phyloP scores from a whole-genome alignment of 2,113 vertebrate species.

The Cyanistes caeruleus region DNA sequence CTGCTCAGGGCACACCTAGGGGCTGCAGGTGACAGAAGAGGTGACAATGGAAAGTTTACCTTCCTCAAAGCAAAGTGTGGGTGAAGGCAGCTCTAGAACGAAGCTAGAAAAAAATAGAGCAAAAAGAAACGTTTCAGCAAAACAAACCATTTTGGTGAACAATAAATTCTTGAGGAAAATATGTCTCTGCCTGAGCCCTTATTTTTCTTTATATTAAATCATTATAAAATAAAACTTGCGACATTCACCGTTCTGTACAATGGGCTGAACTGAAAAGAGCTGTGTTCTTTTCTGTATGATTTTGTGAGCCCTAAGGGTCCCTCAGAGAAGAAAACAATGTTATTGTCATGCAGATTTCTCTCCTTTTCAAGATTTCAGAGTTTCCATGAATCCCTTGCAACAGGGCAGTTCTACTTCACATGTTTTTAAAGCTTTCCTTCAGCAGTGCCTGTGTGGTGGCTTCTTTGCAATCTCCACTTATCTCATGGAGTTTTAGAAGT shows the following conservation, averaged over 20 bases:
- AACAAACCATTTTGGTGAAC: constrained; percentile 55
- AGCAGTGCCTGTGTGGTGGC: neutral
- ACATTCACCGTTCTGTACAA: neutral
- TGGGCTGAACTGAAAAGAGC: constrained; percentile 45
- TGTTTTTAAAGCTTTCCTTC: constrained; percentile 22
- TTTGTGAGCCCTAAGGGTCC: constrained; percentile 35
- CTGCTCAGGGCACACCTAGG: neutral
- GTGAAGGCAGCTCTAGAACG: neutral
- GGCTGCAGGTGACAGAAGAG: neutral
- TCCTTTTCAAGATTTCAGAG: constrained; percentile 40
- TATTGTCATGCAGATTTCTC: constrained; percentile 73
- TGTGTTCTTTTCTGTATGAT: constrained; percentile 38
- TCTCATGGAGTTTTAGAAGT: neutral
- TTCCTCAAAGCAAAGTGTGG: neutral
- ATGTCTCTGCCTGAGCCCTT: constrained; percentile 39
- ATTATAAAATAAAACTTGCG: constrained; percentile 41
- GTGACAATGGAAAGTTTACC: neutral
- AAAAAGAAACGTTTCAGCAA: constrained; percentile 52
- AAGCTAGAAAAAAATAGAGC: neutral
- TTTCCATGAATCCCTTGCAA: constrained; percentile 15
- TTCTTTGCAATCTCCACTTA: constrained; percentile 29
- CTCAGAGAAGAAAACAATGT: constrained; percentile 46
- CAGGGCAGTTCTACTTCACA: neutral
- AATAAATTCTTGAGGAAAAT: constrained; percentile 60
- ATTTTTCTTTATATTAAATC: constrained; percentile 58